Base-by-base conservation (phyloP, 2,113 vertebrate genomes). In the Buteo buteo region DNA sequence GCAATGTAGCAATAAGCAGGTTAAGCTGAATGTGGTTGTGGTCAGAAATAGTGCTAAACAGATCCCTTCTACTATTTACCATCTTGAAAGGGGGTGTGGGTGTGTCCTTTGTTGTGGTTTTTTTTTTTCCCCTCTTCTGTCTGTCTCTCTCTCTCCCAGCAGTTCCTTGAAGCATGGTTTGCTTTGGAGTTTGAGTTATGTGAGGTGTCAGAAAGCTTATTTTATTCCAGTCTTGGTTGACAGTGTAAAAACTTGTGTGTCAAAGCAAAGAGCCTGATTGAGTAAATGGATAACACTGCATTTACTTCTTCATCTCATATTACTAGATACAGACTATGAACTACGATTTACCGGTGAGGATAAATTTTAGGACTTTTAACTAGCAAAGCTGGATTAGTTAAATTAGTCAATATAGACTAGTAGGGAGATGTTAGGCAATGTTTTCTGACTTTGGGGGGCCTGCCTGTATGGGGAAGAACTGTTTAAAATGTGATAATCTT, bases 71-170 rank as follows among this genome's bases (percentile, higher is more conserved):
- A 0, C 32, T 67, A 0, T 69, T 76, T 72, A 20, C 13, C 64
- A n/a, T 54, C 10, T 49, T 86, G 52, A 47, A 71, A 55, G 71
- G 16, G 7, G 13, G 6, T 4, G 2, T 15, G 29, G 42, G 16
- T 45, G 20, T 40, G 4, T 13, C 20, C 13, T 6, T 0, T 12
- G 38, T n/a, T 52, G 50, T 52, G 50, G 1, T 3, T 11, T 21
- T 21, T 21, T 21, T 69, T 59, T 22, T 42, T 16, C 29, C 13
- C 22, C 19, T 4, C 13, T 14, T 62, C 15, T 85, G 4, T 58
- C 25, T 65, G 6, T 15, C 6, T 85, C 8, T 14, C 24, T 40
- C 40, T 67, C 11, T 89, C 25, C 13, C 31, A 70, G 40, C 26
- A 61, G 8, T 65, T 83, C 7, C 6, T 31, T 54, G 59, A 86